phyloP scores from a whole-genome alignment of 1,140 invertebrate genomes.

The Trissolcus basalis region DNA sequence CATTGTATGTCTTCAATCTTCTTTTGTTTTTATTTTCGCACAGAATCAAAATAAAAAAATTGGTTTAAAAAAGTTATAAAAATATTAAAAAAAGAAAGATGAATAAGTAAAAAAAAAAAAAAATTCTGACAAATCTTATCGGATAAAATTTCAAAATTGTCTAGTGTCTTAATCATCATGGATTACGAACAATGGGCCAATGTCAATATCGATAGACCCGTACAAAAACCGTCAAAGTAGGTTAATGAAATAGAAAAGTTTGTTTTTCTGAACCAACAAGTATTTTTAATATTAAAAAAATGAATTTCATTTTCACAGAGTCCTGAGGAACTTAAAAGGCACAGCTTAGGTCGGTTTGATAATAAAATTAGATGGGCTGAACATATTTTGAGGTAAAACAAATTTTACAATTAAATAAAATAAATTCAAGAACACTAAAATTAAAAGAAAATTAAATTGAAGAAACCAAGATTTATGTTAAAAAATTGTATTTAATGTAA shows the following conservation, averaged over 20 bases:
- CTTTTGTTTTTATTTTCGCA: too few relatives aligned
- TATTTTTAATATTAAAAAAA: background rate
- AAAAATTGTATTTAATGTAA: too few relatives aligned
- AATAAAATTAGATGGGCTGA: constrained; percentile 64
- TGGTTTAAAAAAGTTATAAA: background rate
- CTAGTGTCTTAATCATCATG: constrained; percentile 30
- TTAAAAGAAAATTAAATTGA: constrained; percentile 14
- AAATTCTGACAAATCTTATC: background rate
- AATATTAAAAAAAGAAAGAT: constrained; percentile 4
- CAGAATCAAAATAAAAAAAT: too few relatives aligned
- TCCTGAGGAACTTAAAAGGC: constrained; percentile 64
- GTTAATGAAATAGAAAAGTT: constrained; percentile 31
- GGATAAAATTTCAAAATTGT: background rate
- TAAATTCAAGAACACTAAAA: constrained; percentile 15
- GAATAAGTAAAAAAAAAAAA: constrained; percentile 2
- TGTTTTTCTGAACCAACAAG: background rate
- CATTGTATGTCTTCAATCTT: too few relatives aligned
- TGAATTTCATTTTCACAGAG: constrained; percentile 46
- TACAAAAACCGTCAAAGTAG: constrained; percentile 31
- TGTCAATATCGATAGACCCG: constrained; percentile 65
- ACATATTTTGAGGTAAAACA: constrained; percentile 66
- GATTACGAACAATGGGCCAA: constrained; percentile 63
- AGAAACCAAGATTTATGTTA: too few relatives aligned
- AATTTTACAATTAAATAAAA: constrained; percentile 36
- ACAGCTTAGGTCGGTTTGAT: constrained; percentile 60